Base-by-base conservation (phyloP, 2,888 invertebrate genomes). In the Drosophila mimetica region DNA sequence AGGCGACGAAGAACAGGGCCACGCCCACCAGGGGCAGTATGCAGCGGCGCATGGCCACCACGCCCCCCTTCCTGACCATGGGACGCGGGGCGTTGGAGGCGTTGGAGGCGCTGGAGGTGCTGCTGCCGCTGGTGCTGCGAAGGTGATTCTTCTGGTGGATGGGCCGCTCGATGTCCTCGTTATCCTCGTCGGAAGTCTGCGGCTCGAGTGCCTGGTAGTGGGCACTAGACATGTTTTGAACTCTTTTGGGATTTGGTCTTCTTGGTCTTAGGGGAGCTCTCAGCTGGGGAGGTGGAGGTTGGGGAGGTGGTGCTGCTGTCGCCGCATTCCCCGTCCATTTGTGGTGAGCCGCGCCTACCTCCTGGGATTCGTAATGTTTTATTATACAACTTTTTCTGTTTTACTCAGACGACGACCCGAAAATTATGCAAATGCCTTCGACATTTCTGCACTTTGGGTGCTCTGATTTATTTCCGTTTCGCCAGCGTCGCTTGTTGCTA, bases 181-280 rank as follows among this genome's bases (percentile, higher is more conserved):
- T 39, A 32, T 65, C 58, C 14, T 67, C 61, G 57, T 69, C 42
- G 25, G 74, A 71, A 48, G 67, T 57, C 34, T 57, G 86, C 44
- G 63, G 64, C 52, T 66, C 75, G 48, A 88, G 76, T 63, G 88
- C 75, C 54, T 78, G 74, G 50, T 84, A 84, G 30, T 78, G 84
- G 59, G 84, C 88, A 74, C 88, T 84, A 55, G 84, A 80, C 84
- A 84, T 84, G 63, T 44, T 28, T 11, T 9, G 14, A 44, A 2
- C 11, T 44, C 48, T 76, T 55, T 55, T 13, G 22, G 50, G 44
- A 25, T 52, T 22, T 11, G 30, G 14, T 6, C 16, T 9, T 6
- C 16, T 9, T 14, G 44, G 16, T 7, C 7, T 9, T 6, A 28
- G 16, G 13, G 20, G 25, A 25, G 20, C 14, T 28, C 41, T 28